Percentiles rank a stretch among this genome's conserved stretches.
Evolutionary conservation across 1,140 invertebrate genomes (phyloP).

Genomic region (Drosophila nebulosa): DNA sequence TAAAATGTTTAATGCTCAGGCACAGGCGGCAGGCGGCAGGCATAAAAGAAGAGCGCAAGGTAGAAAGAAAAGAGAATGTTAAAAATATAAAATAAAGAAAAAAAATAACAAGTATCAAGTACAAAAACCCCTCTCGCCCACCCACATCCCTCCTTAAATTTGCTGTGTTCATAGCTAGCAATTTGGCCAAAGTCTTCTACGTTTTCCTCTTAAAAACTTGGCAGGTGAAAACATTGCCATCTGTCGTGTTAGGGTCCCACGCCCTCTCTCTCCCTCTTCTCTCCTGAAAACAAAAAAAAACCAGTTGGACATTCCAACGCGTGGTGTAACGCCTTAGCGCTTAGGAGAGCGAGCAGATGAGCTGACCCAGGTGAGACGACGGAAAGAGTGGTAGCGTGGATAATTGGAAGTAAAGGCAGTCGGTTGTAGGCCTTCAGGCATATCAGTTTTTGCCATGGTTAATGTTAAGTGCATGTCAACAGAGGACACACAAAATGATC

Average conservation of each 20-base stretch:
- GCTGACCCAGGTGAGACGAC: background rate
- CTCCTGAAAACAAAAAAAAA: too few relatives aligned
- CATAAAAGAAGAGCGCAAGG: slow-evolving; percentile 32
- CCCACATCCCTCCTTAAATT: slow-evolving; percentile 13
- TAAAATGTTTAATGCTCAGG: slow-evolving; percentile 75
- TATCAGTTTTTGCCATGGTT: background rate
- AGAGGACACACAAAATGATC: too few relatives aligned
- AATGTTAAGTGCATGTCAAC: background rate
- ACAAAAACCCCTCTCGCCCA: slow-evolving; percentile 4
- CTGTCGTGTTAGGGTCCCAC: slow-evolving; percentile 60
- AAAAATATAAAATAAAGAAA: slow-evolving; percentile 34
- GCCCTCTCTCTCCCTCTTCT: background rate
- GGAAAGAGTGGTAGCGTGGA: background rate
- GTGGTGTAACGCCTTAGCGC: slow-evolving; percentile 22
- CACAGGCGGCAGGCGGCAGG: slow-evolving; percentile 38
- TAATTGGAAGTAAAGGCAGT: slow-evolving; percentile 55
- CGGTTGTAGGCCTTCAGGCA: slow-evolving; percentile 44
- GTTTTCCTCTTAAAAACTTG: slow-evolving; percentile 78
- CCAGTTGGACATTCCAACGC: slow-evolving; percentile 40
- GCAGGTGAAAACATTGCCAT: slow-evolving; percentile 80
- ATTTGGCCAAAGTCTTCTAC: slow-evolving; percentile 38
- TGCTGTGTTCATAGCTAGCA: slow-evolving; percentile 19
- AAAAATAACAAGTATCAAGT: slow-evolving; percentile 3
- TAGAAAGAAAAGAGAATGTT: background rate
- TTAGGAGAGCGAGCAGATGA: background rate